Evolutionary conservation across 2,113 vertebrate genomes (phyloP).

Genomic region (Theropithecus gelada): DNA sequence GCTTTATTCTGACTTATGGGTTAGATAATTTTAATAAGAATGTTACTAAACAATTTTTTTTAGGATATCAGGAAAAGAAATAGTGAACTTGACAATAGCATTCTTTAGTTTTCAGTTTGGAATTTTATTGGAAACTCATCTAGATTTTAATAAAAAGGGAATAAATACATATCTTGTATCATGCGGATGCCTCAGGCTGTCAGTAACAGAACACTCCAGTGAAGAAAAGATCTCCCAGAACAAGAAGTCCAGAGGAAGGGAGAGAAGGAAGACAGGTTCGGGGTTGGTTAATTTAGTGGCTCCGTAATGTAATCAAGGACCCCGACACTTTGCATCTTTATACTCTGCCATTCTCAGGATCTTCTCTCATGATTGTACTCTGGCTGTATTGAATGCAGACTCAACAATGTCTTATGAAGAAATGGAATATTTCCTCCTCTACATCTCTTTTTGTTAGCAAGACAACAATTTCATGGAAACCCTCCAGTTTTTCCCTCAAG

Average conservation of each 20-base stretch:
- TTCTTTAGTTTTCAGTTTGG: background rate
- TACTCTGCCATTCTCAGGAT: background rate
- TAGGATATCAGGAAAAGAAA: background rate
- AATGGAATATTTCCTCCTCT: background rate
- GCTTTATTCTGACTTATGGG: background rate
- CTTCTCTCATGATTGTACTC: background rate
- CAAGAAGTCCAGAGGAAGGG: background rate
- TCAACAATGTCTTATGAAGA: background rate
- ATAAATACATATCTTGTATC: background rate
- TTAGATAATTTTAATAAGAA: constrained; percentile 9
- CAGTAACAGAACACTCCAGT: background rate
- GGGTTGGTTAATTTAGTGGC: background rate
- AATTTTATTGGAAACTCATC: constrained; percentile 28
- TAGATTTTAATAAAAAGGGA: constrained; percentile 31
- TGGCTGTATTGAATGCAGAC: background rate
- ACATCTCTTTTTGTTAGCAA: constrained; percentile 13
- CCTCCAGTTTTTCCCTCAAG: background rate
- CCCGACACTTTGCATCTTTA: background rate
- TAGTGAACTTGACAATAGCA: background rate
- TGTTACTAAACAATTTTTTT: constrained; percentile 7
- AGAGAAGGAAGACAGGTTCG: background rate
- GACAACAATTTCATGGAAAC: background rate
- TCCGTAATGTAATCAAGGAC: background rate
- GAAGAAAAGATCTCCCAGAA: background rate
- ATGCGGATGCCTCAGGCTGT: background rate